Conservation (phyloP, 2,888 invertebrate genomes). For the Oconnorella tubifera region DNA sequence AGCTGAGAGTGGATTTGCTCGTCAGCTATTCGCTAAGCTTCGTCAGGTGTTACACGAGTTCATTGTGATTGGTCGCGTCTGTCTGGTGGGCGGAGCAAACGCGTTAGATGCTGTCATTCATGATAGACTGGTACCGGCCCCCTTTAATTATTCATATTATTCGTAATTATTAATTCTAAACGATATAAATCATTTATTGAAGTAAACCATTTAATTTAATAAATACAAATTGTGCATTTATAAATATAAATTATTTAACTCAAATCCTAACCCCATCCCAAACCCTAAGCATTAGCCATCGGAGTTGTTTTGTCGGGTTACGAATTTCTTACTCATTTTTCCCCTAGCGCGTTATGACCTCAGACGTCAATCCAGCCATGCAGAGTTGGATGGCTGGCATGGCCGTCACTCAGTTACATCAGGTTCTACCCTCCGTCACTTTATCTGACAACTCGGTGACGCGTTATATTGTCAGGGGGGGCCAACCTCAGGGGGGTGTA, state of each 20-base stretch:
- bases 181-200: too few species aligned
- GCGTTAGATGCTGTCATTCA: conserved; percentile 53
- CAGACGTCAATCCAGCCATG: conserved; percentile 52
- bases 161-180: too few species aligned
- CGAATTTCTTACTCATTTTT: too few species aligned
- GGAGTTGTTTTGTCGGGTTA: too few species aligned
- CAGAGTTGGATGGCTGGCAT: conserved; percentile 55
- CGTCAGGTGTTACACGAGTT: conserved; percentile 49
- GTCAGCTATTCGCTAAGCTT: conserved; percentile 45
- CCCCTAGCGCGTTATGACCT: not conserved
- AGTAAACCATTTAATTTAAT: too few species aligned
- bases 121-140: conserved; percentile 52
- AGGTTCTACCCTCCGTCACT: conserved; percentile 40
- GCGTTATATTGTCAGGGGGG: conserved; percentile 21
- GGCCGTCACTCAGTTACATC: conserved; percentile 41
- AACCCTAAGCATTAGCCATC: too few species aligned
- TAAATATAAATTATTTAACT: too few species aligned
- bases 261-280: too few species aligned
- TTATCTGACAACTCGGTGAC: conserved; percentile 40
- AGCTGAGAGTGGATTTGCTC: conserved; percentile 49
- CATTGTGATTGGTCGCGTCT: conserved; percentile 51
- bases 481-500: not conserved
- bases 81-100: conserved; percentile 53
- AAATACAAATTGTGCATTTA: too few species aligned
- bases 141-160: not conserved